A percentile compares a stretch with the other conserved stretches of the same genome.
Evolutionary conservation across 2,888 invertebrate genomes (phyloP).

Genomic region (Athripsodes cinereus): DNA sequence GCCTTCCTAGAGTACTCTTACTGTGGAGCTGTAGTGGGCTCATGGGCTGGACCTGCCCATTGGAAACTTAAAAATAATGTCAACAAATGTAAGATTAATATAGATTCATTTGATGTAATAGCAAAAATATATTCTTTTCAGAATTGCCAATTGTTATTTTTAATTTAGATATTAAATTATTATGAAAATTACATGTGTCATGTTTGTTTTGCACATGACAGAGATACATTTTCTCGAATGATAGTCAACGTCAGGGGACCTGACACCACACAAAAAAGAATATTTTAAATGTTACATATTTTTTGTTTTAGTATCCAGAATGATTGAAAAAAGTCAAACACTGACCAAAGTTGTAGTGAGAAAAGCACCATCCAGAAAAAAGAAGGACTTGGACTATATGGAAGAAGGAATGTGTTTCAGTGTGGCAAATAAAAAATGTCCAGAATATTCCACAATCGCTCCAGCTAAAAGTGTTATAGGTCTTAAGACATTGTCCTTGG

Average conservation of each 20-base stretch:
- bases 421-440: slow-evolving; percentile 12
- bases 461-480: slow-evolving; percentile 49
- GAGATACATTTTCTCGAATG: too few species aligned
- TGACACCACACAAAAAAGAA: not conserved
- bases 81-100: slow-evolving; percentile 33
- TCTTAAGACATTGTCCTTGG: slow-evolving; percentile 44
- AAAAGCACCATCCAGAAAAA: slow-evolving; percentile 32
- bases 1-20: slow-evolving; percentile 66
- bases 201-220: too few species aligned
- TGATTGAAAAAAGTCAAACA: slow-evolving; percentile 17
- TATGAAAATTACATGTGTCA: too few species aligned
- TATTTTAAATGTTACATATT: too few species aligned
- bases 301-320: slow-evolving; percentile 19
- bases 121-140: too few species aligned
- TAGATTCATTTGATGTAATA: too few species aligned
- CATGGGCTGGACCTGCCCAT: slow-evolving; percentile 80
- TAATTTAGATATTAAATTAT: too few species aligned
- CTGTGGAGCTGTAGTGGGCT: slow-evolving; percentile 48
- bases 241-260: too few species aligned
- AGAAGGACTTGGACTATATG: slow-evolving; percentile 42
- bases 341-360: slow-evolving; percentile 17
- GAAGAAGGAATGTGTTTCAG: slow-evolving; percentile 39
- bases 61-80: slow-evolving; percentile 64
- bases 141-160: too few species aligned
- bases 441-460: slow-evolving; percentile 40